A percentile compares a stretch with the other conserved stretches of the same genome.
phyloP scores from a whole-genome alignment of 2,888 invertebrate species.

The Cataglyphis cursor region DNA sequence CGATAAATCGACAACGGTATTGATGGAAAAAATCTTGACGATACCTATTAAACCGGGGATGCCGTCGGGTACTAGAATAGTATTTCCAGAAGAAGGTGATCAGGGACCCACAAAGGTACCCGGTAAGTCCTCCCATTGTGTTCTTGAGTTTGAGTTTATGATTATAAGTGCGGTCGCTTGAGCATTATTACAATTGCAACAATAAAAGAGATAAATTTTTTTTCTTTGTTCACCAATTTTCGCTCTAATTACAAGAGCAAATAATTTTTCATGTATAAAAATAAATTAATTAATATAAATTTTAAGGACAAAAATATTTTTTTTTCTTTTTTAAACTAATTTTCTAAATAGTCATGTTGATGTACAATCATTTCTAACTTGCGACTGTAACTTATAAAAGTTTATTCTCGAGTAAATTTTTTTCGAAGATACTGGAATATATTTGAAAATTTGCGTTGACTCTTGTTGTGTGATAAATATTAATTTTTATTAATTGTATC shows the following conservation, averaged over 20 bases:
- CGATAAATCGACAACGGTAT: slow-evolving; percentile 89
- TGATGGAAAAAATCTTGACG: slow-evolving; percentile 91
- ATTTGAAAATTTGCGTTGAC: not conserved
- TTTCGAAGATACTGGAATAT: not conserved
- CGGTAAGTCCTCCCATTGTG: slow-evolving; percentile 82
- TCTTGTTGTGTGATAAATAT: not conserved
- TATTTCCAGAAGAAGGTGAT: slow-evolving; percentile 93
- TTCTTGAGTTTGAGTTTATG: slow-evolving; percentile 13
- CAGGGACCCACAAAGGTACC: slow-evolving; percentile 92
- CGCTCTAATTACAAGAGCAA: not conserved
- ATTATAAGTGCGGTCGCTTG: not conserved
- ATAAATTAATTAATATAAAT: not conserved
- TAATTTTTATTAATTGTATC: not conserved
- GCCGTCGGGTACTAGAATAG: slow-evolving; percentile 91
- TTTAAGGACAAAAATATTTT: not conserved
- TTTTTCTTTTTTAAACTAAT: not conserved
- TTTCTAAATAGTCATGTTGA: not conserved
- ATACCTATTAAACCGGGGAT: slow-evolving; percentile 93
- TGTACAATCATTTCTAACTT: not conserved
- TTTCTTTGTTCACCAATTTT: not conserved
- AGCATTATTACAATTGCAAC: slow-evolving; percentile 11
- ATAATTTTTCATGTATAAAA: not conserved
- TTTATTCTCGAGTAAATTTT: not conserved
- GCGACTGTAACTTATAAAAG: not conserved
- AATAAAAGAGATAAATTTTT: slow-evolving; percentile 31